Percentiles rank a stretch among this genome's conserved stretches.
Evolutionary conservation across 2,113 vertebrate genomes (phyloP).

Genomic region (Xenus cinereus): DNA sequence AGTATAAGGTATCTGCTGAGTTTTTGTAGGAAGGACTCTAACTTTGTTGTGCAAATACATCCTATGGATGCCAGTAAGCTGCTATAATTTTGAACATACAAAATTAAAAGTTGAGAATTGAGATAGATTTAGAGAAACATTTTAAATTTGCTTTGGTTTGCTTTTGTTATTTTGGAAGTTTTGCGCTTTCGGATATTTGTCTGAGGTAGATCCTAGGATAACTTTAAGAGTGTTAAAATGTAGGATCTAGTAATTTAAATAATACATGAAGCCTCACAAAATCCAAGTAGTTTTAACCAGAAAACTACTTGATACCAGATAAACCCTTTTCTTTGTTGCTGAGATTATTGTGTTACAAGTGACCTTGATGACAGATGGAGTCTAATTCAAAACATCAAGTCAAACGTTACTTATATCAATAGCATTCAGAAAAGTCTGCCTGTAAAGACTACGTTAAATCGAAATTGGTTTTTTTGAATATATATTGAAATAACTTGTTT

Average conservation of each 20-base stretch:
- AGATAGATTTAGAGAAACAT: neutral
- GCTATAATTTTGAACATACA: neutral
- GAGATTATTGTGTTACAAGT: neutral
- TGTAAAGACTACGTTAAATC: neutral
- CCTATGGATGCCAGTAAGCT: neutral
- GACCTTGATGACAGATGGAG: neutral
- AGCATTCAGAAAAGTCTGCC: neutral
- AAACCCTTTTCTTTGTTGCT: neutral
- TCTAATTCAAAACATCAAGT: neutral
- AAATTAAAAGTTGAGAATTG: neutral
- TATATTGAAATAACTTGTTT: neutral
- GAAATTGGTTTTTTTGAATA: neutral
- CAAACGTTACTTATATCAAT: neutral
- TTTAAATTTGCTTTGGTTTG: neutral
- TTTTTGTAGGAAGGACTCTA: neutral
- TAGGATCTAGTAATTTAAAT: neutral
- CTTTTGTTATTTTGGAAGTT: neutral
- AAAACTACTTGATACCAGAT: neutral
- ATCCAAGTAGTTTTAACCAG: neutral
- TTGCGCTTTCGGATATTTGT: neutral
- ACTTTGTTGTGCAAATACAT: neutral
- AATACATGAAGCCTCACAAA: neutral
- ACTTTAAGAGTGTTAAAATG: neutral
- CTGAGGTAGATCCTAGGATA: neutral
- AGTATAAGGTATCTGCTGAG: neutral